Base-by-base conservation (phyloP, 1,140 invertebrate species). In the Nixonia krombeini region DNA sequence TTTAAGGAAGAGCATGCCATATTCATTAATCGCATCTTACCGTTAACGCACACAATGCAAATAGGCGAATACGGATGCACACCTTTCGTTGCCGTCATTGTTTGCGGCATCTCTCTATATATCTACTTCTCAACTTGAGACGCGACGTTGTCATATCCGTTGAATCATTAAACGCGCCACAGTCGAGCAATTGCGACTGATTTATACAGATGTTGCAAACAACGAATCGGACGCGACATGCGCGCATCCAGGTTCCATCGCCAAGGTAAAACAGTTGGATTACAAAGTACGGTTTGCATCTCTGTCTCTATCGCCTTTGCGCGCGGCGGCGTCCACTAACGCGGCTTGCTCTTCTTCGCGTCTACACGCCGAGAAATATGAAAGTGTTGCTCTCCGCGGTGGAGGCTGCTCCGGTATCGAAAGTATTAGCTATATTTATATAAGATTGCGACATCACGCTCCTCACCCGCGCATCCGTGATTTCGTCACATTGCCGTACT, bases 361-460 rank as follows among this genome's bases (percentile, higher is more conserved):
- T 53, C 47, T 57, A 49, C 55, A 58, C 55, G 37, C 63, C 18
- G 26, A 59, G 35, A 50, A 66, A 55, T 66, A 66, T 66, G 53
- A 66, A 66, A 66, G 63, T 66, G 44, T 12, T 55, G n/a, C 46
- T 8, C 53, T 41, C 21, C 45, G 13, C 16, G 29, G 40, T 12
- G 46, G 50, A 52, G 59, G 51, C 56, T 62, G 52, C 61, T 58
- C 52, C 35, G 68, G 26, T 70, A 70, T 61, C 37, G 62, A 65
- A 70, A 56, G 56, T 65, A 64, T 64, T 70, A 70, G 55, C 52
- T 56, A 46, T 56, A 70, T 70, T 65, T 70, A 65, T 65, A 42
- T 61, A 65, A 56, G 61, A 64, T 59, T 70, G 52, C 52, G 7
- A 17, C 52, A 53, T 37, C 18, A n/a, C n/a, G 33, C 52, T 37